Evolutionary conservation across 2,113 vertebrate species (phyloP), one percentile per base, ranked within the genome.

Genomic region (Heterocephalus glaber): DNA sequence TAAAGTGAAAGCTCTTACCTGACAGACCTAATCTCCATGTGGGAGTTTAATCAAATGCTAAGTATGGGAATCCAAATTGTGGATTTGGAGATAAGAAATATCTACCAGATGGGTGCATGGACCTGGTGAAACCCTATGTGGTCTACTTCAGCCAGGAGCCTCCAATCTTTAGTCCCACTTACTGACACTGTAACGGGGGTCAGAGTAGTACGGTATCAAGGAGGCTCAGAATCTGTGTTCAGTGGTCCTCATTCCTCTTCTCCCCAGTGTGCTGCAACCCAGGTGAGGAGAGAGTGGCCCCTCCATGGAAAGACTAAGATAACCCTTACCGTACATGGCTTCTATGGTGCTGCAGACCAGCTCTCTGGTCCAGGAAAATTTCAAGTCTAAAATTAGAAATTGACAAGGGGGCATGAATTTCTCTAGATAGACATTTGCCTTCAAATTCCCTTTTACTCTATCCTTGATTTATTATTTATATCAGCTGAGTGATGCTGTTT

Each of bases 371-470:
- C 41, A n/a, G n/a, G 30, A 24, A 47, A 17, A 72, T 66, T 91
- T 26, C 28, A 87, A 35, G 24, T 94, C 41, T 87, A 88, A 94
- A 66, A 44, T 77, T 76, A 44, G 56, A 38, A 93, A 90, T 49
- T 49, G 20, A 24, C 4, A 52, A 61, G 10, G 6, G 60, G 49
- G n/a, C 16, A 66, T 86, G 56, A 19, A 60, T 22, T 24, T 60
- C 11, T 41, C 20, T 63, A 79, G 22, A 60, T 41, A 82, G 49
- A 52, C 12, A 76, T 35, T 66, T 56, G 4, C 12, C 58, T 82
- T 76, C 13, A 93, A 16, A 28, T 66, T 66, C 12, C 35, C 68
- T 81, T 38, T 24, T 49, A 22, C 49, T 38, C 12, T 38, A 81
- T 49, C 26, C 22, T 66, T 85, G 16, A 52, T 24, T 65, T 63